A percentile compares a stretch with the other conserved stretches of the same genome.
Conservation (phyloP, 2,888 invertebrate genomes). For the Apodemia mormo region DNA sequence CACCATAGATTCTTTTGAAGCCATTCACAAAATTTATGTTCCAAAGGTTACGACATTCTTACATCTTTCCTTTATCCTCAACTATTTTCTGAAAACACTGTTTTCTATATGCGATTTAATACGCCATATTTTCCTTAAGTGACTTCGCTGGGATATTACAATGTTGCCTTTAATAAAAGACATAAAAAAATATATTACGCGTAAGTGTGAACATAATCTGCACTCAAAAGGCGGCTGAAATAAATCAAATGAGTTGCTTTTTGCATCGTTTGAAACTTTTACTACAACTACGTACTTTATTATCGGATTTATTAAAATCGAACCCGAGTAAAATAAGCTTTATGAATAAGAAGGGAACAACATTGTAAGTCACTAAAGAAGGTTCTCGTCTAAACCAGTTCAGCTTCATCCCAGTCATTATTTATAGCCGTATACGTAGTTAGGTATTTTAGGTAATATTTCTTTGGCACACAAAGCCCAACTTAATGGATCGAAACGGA, state of each 20-base stretch:
- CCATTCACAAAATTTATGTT: slow-evolving; percentile 76
- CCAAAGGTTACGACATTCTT: slow-evolving; percentile 70
- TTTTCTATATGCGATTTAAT: slow-evolving; percentile 79
- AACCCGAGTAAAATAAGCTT: slow-evolving; percentile 52
- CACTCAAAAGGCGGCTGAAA: slow-evolving; percentile 61
- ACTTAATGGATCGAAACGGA: slow-evolving; percentile 54
- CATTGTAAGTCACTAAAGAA: slow-evolving; percentile 51
- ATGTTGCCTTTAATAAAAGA: slow-evolving; percentile 70
- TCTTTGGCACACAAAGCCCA: slow-evolving; percentile 40
- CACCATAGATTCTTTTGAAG: slow-evolving; percentile 70
- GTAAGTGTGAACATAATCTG: slow-evolving; percentile 64
- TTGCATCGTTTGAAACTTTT: slow-evolving; percentile 58
- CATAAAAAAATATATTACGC: slow-evolving; percentile 56
- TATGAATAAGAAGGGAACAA: slow-evolving; percentile 41
- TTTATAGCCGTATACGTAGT: slow-evolving; percentile 35
- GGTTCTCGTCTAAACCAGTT: slow-evolving; percentile 38
- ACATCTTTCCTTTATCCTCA: slow-evolving; percentile 72
- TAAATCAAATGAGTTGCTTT: slow-evolving; percentile 71
- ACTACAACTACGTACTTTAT: slow-evolving; percentile 57
- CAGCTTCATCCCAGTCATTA: slow-evolving; percentile 35
- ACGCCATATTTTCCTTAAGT: slow-evolving; percentile 76
- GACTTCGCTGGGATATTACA: slow-evolving; percentile 64
- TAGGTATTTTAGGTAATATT: slow-evolving; percentile 33
- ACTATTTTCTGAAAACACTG: slow-evolving; percentile 79
- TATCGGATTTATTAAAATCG: slow-evolving; percentile 60